Base-by-base conservation (phyloP, 2,113 vertebrate species). In the Psophia crepitans region DNA sequence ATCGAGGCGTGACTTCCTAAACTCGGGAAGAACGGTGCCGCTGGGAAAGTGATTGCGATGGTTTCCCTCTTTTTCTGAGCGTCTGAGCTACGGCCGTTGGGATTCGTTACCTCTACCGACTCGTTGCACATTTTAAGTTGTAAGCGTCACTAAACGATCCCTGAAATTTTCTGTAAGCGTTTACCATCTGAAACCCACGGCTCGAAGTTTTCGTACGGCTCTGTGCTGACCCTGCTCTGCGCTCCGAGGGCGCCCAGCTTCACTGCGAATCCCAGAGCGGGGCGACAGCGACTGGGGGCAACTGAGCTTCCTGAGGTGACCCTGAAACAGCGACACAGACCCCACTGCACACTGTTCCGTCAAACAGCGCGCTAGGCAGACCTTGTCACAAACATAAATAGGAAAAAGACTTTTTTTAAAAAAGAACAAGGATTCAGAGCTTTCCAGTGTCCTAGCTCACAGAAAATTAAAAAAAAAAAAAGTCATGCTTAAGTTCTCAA, bases 281-380 rank as follows among this genome's bases (percentile, higher is more conserved):
- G 96, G 96, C 96, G 97, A 65, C 95, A 97, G 97, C 97, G 95
- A 68, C 27, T 90, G 21, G 96, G 98, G 97, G 90, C 94, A 89
- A 97, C 94, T 82, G 98, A 97, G 94, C 90, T 99, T 99, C 99
- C 99, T 99, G 99, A 99, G 99, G 98, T 98, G 98, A 98, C 97
- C 97, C 97, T 97, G 97, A 98, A 97, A 97, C 97, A 97, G 98
- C 53, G 97, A 96, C 70, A 93, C 96, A 97, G 98, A 97, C 90
- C 94, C 96, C 97, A 94, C 96, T 90, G 96, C 95, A 90, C 84
- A 75, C 96, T 89, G 97, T 84, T 95, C 33, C 87, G 81, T 41
- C 90, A 94, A 95, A 97, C 88, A 30, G 81, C 83, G 66, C 66
- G 86, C 94, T 66, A 95, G 90, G 60, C 96, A 86, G 76, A 97